phyloP scores from a whole-genome alignment of 2,888 invertebrate genomes.

The Stramonita haemastoma region DNA sequence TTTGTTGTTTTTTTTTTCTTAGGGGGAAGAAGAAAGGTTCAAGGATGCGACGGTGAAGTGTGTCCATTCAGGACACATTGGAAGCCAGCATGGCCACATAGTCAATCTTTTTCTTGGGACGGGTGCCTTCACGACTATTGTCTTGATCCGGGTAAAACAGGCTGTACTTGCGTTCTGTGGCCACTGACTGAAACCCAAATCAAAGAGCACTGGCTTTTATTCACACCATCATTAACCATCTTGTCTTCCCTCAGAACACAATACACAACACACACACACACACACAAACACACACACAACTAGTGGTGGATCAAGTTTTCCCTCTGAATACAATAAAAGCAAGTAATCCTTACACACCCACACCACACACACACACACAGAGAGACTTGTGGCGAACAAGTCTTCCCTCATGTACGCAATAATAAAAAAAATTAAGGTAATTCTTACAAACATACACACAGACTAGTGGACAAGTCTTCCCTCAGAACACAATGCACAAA shows the following conservation, averaged over 20 bases:
- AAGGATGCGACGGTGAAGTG: too few species aligned
- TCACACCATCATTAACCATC: background rate
- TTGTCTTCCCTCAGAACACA: background rate
- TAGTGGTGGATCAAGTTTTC: too few species aligned
- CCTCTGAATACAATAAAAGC: too few species aligned
- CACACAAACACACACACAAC: too few species aligned
- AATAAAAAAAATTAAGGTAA: too few species aligned
- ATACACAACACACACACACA: background rate
- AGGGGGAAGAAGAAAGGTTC: background rate
- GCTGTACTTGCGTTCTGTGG: slow-evolving; percentile 73
- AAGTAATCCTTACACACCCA: background rate
- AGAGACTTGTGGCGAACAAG: too few species aligned
- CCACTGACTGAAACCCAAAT: slow-evolving; percentile 70
- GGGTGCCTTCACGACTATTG: slow-evolving; percentile 56
- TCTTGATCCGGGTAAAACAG: slow-evolving; percentile 62
- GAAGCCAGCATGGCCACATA: slow-evolving; percentile 52
- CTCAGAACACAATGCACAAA: too few species aligned
- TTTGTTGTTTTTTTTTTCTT: too few species aligned
- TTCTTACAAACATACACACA: too few species aligned
- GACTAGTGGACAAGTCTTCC: too few species aligned
- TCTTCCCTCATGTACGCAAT: too few species aligned
- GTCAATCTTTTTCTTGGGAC: slow-evolving; percentile 66
- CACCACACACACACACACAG: background rate
- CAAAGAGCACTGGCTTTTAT: background rate
- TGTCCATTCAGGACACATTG: background rate